phyloP scores from a whole-genome alignment of 2,888 invertebrate species.

The Diogma glabrata region DNA sequence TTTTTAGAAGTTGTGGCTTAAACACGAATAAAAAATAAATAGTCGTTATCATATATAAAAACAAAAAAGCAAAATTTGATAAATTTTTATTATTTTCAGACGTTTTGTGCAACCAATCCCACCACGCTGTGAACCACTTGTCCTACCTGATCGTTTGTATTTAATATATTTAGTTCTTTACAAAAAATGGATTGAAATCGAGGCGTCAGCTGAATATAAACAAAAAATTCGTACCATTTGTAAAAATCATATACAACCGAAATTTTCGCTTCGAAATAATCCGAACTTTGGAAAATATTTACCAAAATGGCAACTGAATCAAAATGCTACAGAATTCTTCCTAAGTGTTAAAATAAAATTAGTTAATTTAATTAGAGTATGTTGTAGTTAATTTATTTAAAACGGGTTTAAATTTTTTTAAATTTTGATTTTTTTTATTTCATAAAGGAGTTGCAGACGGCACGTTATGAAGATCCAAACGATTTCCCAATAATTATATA shows the following conservation, averaged over 20 bases:
- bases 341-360: not conserved
- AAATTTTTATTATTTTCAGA: not conserved
- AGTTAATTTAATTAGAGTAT: too few species aligned
- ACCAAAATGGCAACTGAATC: not conserved
- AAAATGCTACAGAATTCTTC: not conserved
- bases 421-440: too few species aligned
- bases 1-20: too few species aligned
- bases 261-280: not conserved
- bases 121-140: not conserved
- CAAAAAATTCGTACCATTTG: not conserved
- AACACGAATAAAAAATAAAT: too few species aligned
- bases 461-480: too few species aligned
- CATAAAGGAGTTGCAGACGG: too few species aligned
- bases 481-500: too few species aligned
- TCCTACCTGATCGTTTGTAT: not conserved
- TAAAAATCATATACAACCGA: slow-evolving; percentile 4
- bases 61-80: too few species aligned
- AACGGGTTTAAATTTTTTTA: too few species aligned
- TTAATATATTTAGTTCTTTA: not conserved
- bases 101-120: not conserved
- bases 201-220: slow-evolving; percentile 2
- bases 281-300: not conserved
- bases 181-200: slow-evolving; percentile 4
- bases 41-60: too few species aligned
- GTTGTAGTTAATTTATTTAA: too few species aligned